phyloP scores from a whole-genome alignment of 2,888 invertebrate species.

The Lacanobia oleracea region DNA sequence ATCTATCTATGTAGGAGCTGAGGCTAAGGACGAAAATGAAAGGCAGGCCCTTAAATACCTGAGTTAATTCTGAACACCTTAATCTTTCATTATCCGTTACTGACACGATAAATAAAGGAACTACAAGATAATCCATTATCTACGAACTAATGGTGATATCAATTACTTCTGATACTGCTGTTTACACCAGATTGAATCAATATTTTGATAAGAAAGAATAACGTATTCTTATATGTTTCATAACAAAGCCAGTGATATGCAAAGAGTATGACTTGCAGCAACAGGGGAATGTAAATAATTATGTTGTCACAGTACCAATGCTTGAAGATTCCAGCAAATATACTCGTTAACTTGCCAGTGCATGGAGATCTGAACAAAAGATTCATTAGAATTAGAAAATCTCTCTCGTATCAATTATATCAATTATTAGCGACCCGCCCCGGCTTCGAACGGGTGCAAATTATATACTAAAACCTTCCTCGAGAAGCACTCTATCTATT shows the following conservation, averaged over 20 bases:
- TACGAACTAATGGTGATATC: neutral
- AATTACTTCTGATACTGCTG: neutral
- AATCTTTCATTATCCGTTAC: constrained; percentile 9
- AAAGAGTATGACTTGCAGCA: neutral
- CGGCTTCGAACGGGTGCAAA: too few relatives aligned
- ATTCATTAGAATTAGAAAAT: neutral
- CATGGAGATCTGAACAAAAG: neutral
- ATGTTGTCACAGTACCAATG: neutral
- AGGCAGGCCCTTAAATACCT: neutral
- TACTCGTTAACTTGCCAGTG: neutral
- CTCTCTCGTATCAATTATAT: too few relatives aligned
- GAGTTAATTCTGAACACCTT: neutral
- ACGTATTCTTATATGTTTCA: neutral
- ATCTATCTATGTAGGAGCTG: neutral
- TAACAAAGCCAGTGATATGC: neutral
- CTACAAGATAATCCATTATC: constrained; percentile 6
- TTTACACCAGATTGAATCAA: constrained; percentile 10
- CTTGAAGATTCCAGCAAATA: constrained; percentile 1
- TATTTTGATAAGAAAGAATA: constrained; percentile 19
- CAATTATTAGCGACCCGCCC: too few relatives aligned
- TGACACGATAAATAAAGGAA: neutral
- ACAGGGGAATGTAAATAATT: neutral
- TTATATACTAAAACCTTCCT: too few relatives aligned
- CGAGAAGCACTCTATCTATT: too few relatives aligned
- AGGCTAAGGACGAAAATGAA: neutral